Conservation (phyloP, 2,888 invertebrate species). For the Aphidius colemani region DNA sequence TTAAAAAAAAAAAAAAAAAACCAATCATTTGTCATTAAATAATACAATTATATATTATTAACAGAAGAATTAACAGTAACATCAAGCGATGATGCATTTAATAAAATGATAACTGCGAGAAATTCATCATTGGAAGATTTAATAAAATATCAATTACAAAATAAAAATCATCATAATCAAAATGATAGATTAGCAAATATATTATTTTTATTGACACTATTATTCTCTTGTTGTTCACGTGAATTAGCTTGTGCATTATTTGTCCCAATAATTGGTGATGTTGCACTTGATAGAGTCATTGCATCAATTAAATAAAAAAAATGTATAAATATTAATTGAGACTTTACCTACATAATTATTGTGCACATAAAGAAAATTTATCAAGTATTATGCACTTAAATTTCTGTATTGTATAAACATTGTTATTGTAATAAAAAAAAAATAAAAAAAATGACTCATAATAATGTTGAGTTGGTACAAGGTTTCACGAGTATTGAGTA, state of each 20-base stretch:
- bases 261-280: constrained; percentile 49
- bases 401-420: background rate
- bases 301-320: constrained; percentile 45
- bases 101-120: constrained; percentile 40
- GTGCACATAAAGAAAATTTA: constrained; percentile 5
- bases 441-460: constrained; percentile 1
- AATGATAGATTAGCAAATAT: constrained; percentile 45
- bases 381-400: constrained; percentile 4
- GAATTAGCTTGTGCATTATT: constrained; percentile 48
- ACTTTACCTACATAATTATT: constrained; percentile 11
- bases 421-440: background rate
- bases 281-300: constrained; percentile 49
- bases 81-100: constrained; percentile 31
- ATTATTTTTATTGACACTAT: constrained; percentile 46
- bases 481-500: constrained; percentile 8
- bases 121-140: constrained; percentile 44
- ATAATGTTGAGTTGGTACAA: constrained; percentile 8
- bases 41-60: background rate
- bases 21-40: too few species aligned
- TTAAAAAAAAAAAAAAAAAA: too few species aligned
- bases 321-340: background rate
- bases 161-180: constrained; percentile 37
- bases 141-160: constrained; percentile 42
- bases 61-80: constrained; percentile 46
- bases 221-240: constrained; percentile 48